phyloP scores from a whole-genome alignment of 2,797 vertebrate species.

The Liparis tanakae region DNA sequence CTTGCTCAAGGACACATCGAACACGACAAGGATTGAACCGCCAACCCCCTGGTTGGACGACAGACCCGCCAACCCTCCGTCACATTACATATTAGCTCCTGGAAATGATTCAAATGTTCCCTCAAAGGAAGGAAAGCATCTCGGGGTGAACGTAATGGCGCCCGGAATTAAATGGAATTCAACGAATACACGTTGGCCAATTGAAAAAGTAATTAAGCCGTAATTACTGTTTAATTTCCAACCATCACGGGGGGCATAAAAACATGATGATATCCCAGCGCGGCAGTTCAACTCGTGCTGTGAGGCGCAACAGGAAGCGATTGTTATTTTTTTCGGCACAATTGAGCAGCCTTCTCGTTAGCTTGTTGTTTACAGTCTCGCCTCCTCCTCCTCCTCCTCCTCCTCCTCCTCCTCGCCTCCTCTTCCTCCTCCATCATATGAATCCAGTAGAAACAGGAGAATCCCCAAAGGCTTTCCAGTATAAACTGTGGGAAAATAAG shows the following conservation, averaged over 20 bases:
- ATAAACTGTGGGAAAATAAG: conserved; percentile 62
- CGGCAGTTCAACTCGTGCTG: conserved; percentile 38
- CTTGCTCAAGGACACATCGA: too few species aligned
- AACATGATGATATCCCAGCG: conserved; percentile 39
- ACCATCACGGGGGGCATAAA: conserved; percentile 42
- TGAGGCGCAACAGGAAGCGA: conserved; percentile 49
- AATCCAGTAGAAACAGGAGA: conserved; percentile 57
- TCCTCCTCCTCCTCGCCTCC: conserved; percentile 43
- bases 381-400: conserved; percentile 48
- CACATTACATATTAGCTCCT: not conserved
- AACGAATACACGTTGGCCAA: conserved; percentile 26
- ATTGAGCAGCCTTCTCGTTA: conserved; percentile 59
- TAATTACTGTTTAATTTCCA: conserved; percentile 48
- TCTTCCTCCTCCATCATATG: conserved; percentile 40
- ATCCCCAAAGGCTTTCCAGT: conserved; percentile 53
- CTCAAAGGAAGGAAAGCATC: not conserved
- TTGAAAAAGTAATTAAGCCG: conserved; percentile 42
- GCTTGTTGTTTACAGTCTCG: conserved; percentile 61
- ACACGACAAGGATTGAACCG: too few species aligned
- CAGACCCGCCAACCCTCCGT: too few species aligned
- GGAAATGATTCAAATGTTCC: not conserved
- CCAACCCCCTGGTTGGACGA: too few species aligned
- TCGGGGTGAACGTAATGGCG: not conserved
- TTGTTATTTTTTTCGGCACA: conserved; percentile 47
- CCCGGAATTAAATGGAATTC: conserved; percentile 15